These are phyloP conservation scores for Nothocercus nigrocapillus DNA, from an alignment of 2,113 vertebrate species.

Conservation along the genomic window DNA sequence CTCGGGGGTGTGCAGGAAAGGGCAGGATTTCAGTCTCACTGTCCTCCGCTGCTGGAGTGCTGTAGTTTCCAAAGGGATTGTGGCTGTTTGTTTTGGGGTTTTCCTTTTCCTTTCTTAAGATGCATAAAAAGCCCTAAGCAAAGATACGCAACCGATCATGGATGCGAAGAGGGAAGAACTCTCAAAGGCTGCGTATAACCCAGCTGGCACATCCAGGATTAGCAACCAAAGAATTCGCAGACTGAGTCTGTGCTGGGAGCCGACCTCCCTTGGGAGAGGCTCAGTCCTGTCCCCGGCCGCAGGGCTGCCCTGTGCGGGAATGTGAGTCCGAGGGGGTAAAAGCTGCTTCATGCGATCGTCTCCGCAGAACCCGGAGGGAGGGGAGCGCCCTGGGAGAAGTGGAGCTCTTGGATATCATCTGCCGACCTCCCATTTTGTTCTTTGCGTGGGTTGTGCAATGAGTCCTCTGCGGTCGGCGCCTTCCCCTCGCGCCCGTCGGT, in stretches of 20 bases:
- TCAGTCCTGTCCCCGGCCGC: background rate
- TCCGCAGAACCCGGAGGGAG: background rate
- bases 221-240: background rate
- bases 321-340: background rate
- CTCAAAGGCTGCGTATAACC: background rate
- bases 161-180: background rate
- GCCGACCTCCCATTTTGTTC: background rate
- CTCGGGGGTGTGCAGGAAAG: accelerated
- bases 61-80: background rate
- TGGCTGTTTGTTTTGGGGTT: background rate
- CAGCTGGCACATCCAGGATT: background rate
- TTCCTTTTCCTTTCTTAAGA: background rate
- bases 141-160: background rate
- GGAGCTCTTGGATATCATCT: background rate
- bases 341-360: background rate
- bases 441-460: background rate
- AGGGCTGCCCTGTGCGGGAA: background rate
- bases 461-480: accelerated
- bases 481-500: background rate
- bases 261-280: background rate
- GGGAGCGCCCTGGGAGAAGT: accelerated
- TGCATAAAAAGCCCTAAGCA: background rate
- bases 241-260: background rate
- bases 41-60: background rate
- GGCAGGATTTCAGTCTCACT: background rate